A percentile compares a stretch with the other conserved stretches of the same genome.
Evolutionary conservation across 1,140 invertebrate species (phyloP).

Genomic region (Euura saliciscinereae): DNA sequence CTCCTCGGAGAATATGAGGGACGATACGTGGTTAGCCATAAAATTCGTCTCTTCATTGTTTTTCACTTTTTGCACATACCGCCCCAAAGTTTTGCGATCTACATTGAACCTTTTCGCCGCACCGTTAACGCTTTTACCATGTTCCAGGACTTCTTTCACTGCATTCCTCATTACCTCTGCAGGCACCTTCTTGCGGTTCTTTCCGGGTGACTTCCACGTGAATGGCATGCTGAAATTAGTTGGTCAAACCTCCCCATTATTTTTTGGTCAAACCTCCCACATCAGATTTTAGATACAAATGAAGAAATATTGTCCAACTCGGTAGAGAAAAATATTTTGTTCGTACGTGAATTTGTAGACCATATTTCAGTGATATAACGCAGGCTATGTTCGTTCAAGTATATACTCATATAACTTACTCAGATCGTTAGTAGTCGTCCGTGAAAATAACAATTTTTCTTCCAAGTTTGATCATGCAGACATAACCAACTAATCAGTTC

Average conservation of each 20-base stretch:
- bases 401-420: background rate
- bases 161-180: background rate
- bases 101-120: constrained; percentile 2
- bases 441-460: background rate
- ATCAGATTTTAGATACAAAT: background rate
- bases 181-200: background rate
- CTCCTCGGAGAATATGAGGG: constrained; percentile 8
- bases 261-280: constrained; percentile 21
- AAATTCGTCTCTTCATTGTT: constrained; percentile 4
- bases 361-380: background rate
- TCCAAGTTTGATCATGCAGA: background rate
- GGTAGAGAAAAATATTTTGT: background rate
- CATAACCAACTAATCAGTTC: background rate
- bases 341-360: background rate
- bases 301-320: too few species aligned
- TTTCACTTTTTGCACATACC: constrained; percentile 15
- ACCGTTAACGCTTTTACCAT: background rate
- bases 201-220: background rate
- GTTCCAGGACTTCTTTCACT: background rate
- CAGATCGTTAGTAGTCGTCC: background rate
- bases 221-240: background rate
- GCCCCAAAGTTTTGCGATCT: constrained; percentile 10
- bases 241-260: background rate
- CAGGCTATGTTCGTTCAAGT: too few species aligned
- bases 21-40: constrained; percentile 5